Evolutionary conservation across 2,797 vertebrate genomes (phyloP).

Genomic region (Enteromius mattozi): DNA sequence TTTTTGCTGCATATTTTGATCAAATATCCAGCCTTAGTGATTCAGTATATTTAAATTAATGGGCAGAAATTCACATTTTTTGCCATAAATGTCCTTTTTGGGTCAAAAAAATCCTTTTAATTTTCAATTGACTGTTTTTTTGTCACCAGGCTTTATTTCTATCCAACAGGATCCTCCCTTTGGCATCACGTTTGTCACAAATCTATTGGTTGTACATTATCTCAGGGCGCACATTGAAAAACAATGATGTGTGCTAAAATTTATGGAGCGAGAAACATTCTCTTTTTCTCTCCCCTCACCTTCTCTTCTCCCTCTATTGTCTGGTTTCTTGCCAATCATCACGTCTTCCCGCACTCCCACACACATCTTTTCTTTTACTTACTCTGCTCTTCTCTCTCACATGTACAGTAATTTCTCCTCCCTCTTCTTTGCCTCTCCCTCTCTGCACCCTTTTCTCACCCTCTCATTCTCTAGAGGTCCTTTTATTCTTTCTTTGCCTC

Average conservation of each 20-base stretch:
- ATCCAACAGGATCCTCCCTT: neutral
- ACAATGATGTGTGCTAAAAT: constrained; percentile 42
- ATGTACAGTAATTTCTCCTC: constrained; percentile 14
- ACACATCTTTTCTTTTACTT: constrained; percentile 31
- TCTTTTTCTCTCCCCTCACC: constrained; percentile 19
- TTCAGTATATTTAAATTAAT: neutral
- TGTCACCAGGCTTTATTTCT: neutral
- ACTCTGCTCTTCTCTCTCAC: constrained; percentile 29
- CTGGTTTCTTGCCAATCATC: constrained; percentile 35
- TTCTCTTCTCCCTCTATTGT: constrained; percentile 23
- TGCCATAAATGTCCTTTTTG: neutral
- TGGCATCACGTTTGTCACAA: constrained; percentile 8
- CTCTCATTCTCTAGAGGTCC: constrained; percentile 28
- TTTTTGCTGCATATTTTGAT: neutral
- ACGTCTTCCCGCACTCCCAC: constrained; percentile 25
- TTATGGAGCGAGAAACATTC: constrained; percentile 21
- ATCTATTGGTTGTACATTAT: constrained; percentile 36
- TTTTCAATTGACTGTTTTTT: neutral
- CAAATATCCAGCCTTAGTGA: neutral
- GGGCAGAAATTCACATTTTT: neutral
- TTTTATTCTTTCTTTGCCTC: constrained; percentile 50
- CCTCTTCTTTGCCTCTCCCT: constrained; percentile 26
- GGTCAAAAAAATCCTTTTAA: neutral
- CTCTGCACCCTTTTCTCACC: constrained; percentile 33
- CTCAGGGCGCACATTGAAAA: constrained; percentile 26